Conservation (phyloP, 2,888 invertebrate genomes). For the Tridacna gigas region DNA sequence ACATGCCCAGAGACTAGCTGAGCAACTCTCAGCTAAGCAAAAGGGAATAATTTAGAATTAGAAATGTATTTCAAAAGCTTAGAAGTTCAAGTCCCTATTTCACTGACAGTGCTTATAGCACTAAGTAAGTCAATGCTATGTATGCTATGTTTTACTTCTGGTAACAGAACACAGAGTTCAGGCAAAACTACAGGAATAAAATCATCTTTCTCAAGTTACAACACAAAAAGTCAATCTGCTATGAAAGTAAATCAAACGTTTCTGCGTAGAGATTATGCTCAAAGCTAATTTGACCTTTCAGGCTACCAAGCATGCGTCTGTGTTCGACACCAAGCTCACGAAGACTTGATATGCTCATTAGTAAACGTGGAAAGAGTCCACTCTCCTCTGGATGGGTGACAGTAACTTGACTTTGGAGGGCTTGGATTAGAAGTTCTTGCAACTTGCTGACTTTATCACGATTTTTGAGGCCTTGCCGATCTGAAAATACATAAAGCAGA, state of each 20-base stretch:
- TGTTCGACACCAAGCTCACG: conserved; percentile 84
- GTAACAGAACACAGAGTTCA: no score
- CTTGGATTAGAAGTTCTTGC: conserved; percentile 82
- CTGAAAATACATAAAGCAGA: conserved; percentile 60
- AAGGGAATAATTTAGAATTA: no score
- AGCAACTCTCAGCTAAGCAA: no score
- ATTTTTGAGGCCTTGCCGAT: conserved; percentile 82
- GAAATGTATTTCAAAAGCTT: no score
- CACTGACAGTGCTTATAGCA: no score
- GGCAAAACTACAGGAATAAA: no score
- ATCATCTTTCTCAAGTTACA: not conserved
- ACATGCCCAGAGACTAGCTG: no score
- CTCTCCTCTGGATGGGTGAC: conserved; percentile 80
- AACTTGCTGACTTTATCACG: conserved; percentile 82
- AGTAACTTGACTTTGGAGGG: conserved; percentile 81
- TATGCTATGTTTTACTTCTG: no score
- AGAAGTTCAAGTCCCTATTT: no score
- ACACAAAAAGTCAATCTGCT: conserved; percentile 22
- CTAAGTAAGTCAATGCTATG: no score
- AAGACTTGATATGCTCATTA: conserved; percentile 84
- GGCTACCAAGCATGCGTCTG: conserved; percentile 80
- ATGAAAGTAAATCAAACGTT: conserved; percentile 81
- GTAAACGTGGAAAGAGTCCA: conserved; percentile 82
- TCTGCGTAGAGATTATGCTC: conserved; percentile 82
- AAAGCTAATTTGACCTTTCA: conserved; percentile 82